Conservation (phyloP, 1,140 invertebrate genomes). For the Drosophila pachea region DNA sequence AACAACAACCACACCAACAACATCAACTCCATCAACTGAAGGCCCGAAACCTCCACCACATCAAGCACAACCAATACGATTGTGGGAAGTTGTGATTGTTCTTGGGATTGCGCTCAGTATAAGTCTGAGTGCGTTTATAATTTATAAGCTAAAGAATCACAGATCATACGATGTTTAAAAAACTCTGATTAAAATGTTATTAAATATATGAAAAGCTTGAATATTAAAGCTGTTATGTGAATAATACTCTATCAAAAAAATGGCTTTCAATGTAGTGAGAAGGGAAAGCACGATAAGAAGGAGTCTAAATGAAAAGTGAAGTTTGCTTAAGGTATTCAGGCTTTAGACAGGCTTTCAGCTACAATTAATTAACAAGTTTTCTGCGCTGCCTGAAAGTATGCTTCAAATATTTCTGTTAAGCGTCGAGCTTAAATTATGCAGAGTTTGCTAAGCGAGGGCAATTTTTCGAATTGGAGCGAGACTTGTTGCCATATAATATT, state of each 20-base stretch:
- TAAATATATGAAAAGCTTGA: neutral
- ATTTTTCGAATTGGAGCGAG: no score
- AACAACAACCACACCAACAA: neutral
- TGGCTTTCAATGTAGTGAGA: no score
- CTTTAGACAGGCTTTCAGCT: no score
- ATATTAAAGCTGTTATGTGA: no score
- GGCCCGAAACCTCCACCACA: neutral
- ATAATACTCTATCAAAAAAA: no score
- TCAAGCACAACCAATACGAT: neutral
- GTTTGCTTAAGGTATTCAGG: no score
- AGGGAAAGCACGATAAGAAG: no score
- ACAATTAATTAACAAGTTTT: neutral
- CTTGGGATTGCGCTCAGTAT: neutral
- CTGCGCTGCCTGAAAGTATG: neutral
- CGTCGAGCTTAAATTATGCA: neutral
- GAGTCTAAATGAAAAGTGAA: no score
- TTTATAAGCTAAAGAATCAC: neutral
- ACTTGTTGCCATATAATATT: no score
- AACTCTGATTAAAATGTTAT: neutral
- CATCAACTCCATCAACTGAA: neutral
- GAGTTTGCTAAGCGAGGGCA: no score
- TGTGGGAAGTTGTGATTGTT: neutral
- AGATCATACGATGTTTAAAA: conserved; percentile 4
- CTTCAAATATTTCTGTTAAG: neutral
- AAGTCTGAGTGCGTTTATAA: neutral